Conservation (phyloP, 1,140 invertebrate species). For the Bombus affinis region DNA sequence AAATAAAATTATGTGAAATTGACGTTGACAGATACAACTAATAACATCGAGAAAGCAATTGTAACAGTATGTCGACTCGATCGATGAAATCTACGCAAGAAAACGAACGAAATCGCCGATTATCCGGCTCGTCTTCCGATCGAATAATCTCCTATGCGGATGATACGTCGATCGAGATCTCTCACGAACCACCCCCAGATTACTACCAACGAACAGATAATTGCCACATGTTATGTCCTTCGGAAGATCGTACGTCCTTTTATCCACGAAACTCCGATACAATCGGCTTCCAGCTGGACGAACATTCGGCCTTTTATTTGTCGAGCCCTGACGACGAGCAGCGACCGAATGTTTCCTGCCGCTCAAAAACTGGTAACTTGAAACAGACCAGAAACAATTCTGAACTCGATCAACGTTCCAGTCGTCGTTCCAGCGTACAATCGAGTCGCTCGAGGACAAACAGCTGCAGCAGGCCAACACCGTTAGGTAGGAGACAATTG, state of each 20-base stretch:
- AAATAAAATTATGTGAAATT: not conserved
- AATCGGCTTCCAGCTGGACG: constrained; percentile 23
- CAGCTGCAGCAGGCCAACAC: constrained; percentile 74
- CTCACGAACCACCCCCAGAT: constrained; percentile 37
- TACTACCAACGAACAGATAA: constrained; percentile 30
- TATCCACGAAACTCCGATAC: constrained; percentile 24
- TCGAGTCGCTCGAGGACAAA: constrained; percentile 73
- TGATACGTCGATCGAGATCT: constrained; percentile 58
- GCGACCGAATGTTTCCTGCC: constrained; percentile 63
- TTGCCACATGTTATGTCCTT: not conserved
- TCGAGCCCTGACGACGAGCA: constrained; percentile 42
- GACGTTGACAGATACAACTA: not conserved
- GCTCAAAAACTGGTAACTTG: constrained; percentile 65
- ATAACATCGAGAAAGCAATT: not conserved
- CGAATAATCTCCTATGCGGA: constrained; percentile 74
- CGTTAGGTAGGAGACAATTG: constrained; percentile 74
- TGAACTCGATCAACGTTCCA: constrained; percentile 66
- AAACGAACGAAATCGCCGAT: constrained; percentile 29
- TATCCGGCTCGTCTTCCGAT: constrained; percentile 65
- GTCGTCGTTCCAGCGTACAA: constrained; percentile 71
- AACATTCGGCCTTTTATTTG: constrained; percentile 43
- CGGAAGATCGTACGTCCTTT: constrained; percentile 29
- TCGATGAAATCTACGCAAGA: constrained; percentile 6
- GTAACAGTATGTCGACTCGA: not conserved
- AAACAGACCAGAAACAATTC: constrained; percentile 63